These are phyloP conservation scores for Mormoops blainvillei DNA, from an alignment of 2,113 vertebrate genomes.

Conservation along the genomic window DNA sequence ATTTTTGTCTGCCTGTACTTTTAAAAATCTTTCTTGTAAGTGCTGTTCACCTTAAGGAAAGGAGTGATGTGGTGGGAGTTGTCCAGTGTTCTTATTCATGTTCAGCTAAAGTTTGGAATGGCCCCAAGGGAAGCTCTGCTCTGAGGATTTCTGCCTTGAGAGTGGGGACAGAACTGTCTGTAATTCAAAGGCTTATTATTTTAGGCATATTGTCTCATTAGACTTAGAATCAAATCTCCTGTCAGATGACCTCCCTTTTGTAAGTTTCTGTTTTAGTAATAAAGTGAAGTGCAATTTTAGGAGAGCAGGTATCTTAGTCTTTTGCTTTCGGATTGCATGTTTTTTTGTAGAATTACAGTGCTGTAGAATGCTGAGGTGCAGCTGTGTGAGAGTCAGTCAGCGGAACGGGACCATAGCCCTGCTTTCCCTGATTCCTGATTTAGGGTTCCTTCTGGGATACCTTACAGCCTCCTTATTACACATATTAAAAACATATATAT, in stretches of 20 bases:
- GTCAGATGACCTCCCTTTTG: neutral
- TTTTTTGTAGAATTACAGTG: neutral
- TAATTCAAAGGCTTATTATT: neutral
- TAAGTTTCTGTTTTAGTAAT: neutral
- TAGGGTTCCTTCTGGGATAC: neutral
- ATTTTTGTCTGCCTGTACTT: neutral
- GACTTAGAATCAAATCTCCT: neutral
- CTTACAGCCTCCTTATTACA: neutral
- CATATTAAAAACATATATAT: neutral
- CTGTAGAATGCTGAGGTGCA: neutral
- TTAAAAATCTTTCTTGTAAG: neutral
- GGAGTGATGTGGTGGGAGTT: neutral
- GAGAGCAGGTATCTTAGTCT: neutral
- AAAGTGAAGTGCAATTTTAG: neutral
- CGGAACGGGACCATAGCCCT: neutral
- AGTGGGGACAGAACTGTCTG: neutral
- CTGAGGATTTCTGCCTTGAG: neutral
- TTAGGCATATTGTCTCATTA: neutral
- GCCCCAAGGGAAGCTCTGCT: neutral
- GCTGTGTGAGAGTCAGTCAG: neutral
- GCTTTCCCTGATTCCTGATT: neutral
- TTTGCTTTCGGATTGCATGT: neutral
- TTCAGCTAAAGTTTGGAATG: neutral
- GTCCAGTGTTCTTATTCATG: neutral
- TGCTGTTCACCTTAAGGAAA: neutral